Conservation (phyloP, 35 echinoderm and acorn worm species). For the Heliocidaris tuberculata region DNA sequence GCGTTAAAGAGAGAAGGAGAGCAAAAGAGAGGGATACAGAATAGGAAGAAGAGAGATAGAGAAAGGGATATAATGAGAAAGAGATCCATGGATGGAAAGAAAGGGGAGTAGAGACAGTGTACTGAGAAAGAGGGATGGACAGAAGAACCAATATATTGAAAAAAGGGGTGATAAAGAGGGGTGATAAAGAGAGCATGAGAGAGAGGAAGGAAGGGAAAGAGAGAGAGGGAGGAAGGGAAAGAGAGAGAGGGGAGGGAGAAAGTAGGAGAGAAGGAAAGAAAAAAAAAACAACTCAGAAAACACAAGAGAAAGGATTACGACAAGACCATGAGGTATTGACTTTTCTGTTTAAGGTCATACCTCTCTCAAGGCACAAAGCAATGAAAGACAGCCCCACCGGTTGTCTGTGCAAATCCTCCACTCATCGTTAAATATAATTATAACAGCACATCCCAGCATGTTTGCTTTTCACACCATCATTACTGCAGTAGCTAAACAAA, state of each 20-base stretch:
- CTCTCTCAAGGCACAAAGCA: not conserved
- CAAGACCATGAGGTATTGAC: not conserved
- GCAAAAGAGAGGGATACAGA: too few relatives aligned
- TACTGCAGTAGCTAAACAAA: not conserved
- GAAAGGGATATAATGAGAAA: not conserved
- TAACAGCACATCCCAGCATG: not conserved
- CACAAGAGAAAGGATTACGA: not conserved
- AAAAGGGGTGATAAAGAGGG: not conserved
- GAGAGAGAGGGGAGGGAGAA: not conserved
- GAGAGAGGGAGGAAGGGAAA: not conserved
- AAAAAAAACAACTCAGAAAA: not conserved
- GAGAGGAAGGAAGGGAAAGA: not conserved
- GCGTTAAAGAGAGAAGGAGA: too few relatives aligned
- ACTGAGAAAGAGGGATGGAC: not conserved
- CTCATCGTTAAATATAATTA: constrained; percentile 28
- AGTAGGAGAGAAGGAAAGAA: not conserved
- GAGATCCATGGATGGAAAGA: not conserved
- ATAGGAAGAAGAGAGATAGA: too few relatives aligned
- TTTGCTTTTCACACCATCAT: constrained; percentile 34
- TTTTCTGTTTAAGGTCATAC: not conserved
- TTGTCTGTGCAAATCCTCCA: not conserved
- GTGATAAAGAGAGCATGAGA: not conserved
- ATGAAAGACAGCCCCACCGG: not conserved
- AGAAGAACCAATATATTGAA: not conserved
- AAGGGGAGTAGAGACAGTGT: not conserved